phyloP scores from a whole-genome alignment of 2,888 invertebrate species.

The Crossocerus cetratus region DNA sequence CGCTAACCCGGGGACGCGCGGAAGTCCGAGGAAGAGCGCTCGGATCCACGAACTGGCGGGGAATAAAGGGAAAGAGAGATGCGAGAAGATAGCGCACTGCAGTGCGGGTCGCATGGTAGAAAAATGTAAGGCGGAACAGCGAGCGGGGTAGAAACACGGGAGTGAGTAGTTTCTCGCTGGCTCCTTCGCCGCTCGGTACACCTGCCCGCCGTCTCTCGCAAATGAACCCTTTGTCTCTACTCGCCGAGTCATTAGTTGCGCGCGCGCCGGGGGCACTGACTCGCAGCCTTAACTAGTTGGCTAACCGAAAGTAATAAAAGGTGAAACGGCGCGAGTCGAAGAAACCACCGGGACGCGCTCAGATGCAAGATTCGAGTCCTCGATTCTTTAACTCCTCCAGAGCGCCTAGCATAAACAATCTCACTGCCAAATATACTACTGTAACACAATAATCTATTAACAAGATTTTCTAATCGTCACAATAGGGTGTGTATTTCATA shows the following conservation, averaged over 20 bases:
- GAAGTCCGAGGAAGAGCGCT: too few relatives aligned
- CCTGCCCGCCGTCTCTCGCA: slow-evolving; percentile 65
- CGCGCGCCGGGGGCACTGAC: slow-evolving; percentile 49
- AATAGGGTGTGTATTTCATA: too few relatives aligned
- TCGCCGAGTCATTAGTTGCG: slow-evolving; percentile 65
- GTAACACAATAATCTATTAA: too few relatives aligned
- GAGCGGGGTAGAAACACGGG: slow-evolving; percentile 16
- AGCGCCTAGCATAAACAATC: too few relatives aligned
- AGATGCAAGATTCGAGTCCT: too few relatives aligned
- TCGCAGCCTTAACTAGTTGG: slow-evolving; percentile 55
- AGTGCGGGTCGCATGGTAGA: not conserved
- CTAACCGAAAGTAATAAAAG: slow-evolving; percentile 60
- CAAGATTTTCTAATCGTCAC: too few relatives aligned
- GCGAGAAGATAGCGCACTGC: not conserved
- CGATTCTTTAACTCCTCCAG: too few relatives aligned
- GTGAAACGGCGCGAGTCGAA: slow-evolving; percentile 50
- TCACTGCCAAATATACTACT: too few relatives aligned
- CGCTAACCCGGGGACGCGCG: not conserved
- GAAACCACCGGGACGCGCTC: slow-evolving; percentile 30
- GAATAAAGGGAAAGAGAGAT: slow-evolving; percentile 6
- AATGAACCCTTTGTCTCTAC: slow-evolving; percentile 68
- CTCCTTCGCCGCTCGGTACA: slow-evolving; percentile 49
- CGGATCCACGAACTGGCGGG: slow-evolving; percentile 21
- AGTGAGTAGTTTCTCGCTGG: slow-evolving; percentile 42
- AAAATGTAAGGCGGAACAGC: not conserved